Evolutionary conservation across 2,113 vertebrate species (phyloP).

Genomic region (Menura novaehollandiae): DNA sequence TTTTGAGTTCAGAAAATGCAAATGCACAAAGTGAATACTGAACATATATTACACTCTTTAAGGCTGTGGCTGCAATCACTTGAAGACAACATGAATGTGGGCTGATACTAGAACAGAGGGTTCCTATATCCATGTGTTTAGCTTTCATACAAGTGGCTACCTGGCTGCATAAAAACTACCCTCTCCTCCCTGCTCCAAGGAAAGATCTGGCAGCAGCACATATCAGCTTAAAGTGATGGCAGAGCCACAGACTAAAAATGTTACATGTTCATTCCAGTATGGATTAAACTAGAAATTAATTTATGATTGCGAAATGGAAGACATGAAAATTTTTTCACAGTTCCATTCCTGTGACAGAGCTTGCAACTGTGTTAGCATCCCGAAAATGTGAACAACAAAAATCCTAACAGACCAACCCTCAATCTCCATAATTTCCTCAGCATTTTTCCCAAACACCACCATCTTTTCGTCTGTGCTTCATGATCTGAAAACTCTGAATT

Average conservation of each 20-base stretch:
- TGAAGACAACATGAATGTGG: background rate
- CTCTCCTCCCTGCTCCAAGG: background rate
- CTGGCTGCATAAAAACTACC: background rate
- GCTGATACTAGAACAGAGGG: background rate
- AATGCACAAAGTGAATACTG: background rate
- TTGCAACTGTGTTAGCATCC: background rate
- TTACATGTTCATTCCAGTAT: background rate
- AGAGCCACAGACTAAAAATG: background rate
- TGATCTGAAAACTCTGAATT: background rate
- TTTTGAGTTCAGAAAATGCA: background rate
- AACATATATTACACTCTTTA: background rate
- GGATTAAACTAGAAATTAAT: background rate
- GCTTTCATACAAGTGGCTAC: background rate
- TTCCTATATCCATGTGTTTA: accelerated
- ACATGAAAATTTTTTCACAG: background rate
- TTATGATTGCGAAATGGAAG: background rate
- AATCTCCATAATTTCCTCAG: background rate
- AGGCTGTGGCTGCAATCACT: background rate
- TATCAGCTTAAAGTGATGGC: background rate
- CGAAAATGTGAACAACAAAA: background rate
- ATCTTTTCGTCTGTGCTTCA: background rate
- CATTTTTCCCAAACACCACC: background rate
- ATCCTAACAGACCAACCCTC: background rate
- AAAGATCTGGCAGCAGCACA: background rate
- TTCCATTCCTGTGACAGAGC: background rate